Base-by-base conservation (phyloP, 1,140 invertebrate genomes). In the Lordiphosa stackelbergi region DNA sequence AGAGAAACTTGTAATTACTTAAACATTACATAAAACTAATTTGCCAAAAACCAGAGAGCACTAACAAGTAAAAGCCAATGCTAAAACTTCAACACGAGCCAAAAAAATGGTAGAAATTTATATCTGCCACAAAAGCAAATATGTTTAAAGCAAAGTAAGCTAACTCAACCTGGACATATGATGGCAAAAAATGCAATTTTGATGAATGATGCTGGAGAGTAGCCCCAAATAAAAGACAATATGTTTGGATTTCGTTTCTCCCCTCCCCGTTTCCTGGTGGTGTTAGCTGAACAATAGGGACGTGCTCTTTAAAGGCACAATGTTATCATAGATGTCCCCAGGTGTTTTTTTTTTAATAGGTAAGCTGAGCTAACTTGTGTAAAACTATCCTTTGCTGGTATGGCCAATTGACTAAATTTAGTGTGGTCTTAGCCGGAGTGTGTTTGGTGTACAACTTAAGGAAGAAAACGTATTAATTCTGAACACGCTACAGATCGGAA, bases 1-100 rank as follows among this genome's bases (percentile, higher is more conserved):
- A 31, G 5, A 31, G 19, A 66, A 65, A 66, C 22, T 66, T 66
- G 62, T 66, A 66, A 66, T 66, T 66, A 66, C 45, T 37, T 52
- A 66, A 66, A 57, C 63, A 64, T 64, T 41, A 31, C 49, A 41
- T 28, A 54, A 64, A 64, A 64, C 60, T 64, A 64, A 64, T 64
- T 64, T 49, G 60, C 61, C 49, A 54, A 47, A 36, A 36, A 2
- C 0, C 24, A 28, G 28, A 28, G 28, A 45, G 12, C 35, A 24
- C 34, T 6, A 8, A 46, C 40, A 35, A 49, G 47, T 64, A 54
- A 47, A 49, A 38, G 24, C 16, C n/a, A 37, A 45, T 40, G 9
- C 3, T 4, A 2, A 13, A 56, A 65, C n/a, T 4, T 34, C 10
- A 7, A 13, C 13, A 10, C 51, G 35, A 34, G 34, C 45, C 34